Evolutionary conservation across 1,140 invertebrate species (phyloP).

Genomic region (Diorhabda sublineata): DNA sequence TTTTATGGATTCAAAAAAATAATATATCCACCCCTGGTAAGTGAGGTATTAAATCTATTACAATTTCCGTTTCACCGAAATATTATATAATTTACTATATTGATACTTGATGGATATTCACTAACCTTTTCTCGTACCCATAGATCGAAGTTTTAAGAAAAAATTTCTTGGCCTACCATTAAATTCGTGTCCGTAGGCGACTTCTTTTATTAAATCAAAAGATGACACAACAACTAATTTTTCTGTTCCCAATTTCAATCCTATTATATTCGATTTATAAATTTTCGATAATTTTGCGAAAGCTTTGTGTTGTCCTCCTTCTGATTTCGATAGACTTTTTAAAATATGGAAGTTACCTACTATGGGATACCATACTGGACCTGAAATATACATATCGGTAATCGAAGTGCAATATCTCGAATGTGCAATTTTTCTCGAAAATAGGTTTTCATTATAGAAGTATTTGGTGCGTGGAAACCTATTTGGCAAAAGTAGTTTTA

Average conservation of each 20-base stretch:
- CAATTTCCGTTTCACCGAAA: no score
- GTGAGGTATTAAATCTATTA: no score
- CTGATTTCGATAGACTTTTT: conserved; percentile 18
- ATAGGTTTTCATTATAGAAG: no score
- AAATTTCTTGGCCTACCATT: conserved; percentile 67
- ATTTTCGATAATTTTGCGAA: conserved; percentile 33
- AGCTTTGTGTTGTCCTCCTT: conserved; percentile 39
- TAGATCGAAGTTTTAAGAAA: conserved; percentile 59
- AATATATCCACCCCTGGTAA: no score
- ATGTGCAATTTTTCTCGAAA: no score
- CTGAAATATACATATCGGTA: conserved; percentile 22
- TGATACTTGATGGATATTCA: not conserved
- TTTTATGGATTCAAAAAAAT: no score
- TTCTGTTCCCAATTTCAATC: conserved; percentile 52
- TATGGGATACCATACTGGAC: conserved; percentile 40
- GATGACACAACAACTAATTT: conserved; percentile 60
- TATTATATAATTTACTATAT: no score
- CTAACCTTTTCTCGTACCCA: conserved; percentile 61
- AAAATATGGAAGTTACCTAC: conserved; percentile 36
- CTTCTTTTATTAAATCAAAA: conserved; percentile 57
- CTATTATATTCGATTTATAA: conserved; percentile 37
- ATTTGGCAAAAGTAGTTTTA: no score
- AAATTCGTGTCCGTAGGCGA: conserved; percentile 59
- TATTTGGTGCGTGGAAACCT: no score
- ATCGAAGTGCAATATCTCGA: not conserved